Conservation (phyloP, 2,113 vertebrate genomes). For the Abramis brama region DNA sequence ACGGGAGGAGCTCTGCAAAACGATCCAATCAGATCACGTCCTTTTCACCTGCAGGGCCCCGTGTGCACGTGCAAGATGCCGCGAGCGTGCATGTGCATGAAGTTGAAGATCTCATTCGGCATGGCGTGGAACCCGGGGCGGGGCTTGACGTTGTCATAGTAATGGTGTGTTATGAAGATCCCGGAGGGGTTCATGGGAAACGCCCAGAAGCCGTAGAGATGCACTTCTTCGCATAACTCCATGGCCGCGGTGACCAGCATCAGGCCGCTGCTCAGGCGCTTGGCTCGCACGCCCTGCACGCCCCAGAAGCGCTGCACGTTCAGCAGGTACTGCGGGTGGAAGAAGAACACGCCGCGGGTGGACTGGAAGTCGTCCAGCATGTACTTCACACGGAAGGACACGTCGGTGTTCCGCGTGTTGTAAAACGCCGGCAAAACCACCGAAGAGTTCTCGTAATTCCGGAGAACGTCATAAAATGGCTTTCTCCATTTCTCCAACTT, state of each 20-base stretch:
- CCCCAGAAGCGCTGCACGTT: conserved; percentile 97
- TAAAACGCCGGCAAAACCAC: conserved; percentile 97
- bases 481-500: conserved; percentile 95
- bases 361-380: conserved; percentile 94
- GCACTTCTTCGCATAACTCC: conserved; percentile 95
- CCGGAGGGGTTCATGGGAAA: conserved; percentile 97
- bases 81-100: conserved; percentile 95
- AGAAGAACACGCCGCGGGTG: conserved; percentile 89
- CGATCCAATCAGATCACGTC: conserved; percentile 11
- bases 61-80: conserved; percentile 93
- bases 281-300: conserved; percentile 89
- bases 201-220: conserved; percentile 98
- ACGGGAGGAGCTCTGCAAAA: conserved; percentile 22
- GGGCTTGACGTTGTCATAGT: conserved; percentile 99
- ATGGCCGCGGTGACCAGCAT: conserved; percentile 94
- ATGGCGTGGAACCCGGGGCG: conserved; percentile 96
- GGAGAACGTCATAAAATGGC: conserved; percentile 91
- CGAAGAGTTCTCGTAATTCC: conserved; percentile 91
- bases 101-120: conserved; percentile 97
- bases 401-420: conserved; percentile 94
- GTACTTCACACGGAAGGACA: conserved; percentile 95
- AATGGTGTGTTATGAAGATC: conserved; percentile 94
- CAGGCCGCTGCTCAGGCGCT: conserved; percentile 92
- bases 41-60: conserved; percentile 78
- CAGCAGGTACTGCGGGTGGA: conserved; percentile 95